phyloP scores from a whole-genome alignment of 2,888 invertebrate species.

The Sesamia inferens region DNA sequence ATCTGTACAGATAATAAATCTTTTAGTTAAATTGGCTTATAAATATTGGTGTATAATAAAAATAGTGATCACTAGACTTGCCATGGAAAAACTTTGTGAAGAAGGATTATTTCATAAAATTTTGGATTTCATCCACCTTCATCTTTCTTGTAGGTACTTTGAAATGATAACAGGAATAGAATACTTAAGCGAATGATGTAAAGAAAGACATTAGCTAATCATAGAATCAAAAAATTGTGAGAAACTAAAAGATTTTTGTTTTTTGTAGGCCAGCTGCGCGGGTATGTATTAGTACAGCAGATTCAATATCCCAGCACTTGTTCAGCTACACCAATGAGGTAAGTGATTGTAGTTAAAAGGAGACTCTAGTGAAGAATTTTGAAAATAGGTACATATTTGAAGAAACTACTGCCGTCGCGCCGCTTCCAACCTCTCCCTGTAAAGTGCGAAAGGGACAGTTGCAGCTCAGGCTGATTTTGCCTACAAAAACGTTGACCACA shows the following conservation, averaged over 20 bases:
- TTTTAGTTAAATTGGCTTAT: not conserved
- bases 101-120: not conserved
- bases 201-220: not conserved
- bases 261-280: constrained; percentile 66
- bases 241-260: not conserved
- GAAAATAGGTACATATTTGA: too few relatives aligned
- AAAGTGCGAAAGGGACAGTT: too few relatives aligned
- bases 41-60: not conserved
- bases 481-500: too few relatives aligned
- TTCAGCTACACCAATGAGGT: not conserved
- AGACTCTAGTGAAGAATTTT: too few relatives aligned
- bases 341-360: constrained; percentile 25
- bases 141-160: not conserved
- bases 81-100: not conserved
- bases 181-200: not conserved
- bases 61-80: not conserved
- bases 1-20: not conserved
- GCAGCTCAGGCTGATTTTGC: too few relatives aligned
- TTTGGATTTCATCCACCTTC: not conserved
- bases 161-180: not conserved
- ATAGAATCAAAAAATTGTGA: not conserved
- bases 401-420: too few relatives aligned
- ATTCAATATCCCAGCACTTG: not conserved
- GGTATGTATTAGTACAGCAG: constrained; percentile 58
- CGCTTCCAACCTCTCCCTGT: too few relatives aligned